These are phyloP conservation scores for Calypte anna DNA, from an alignment of 2,113 vertebrate genomes.

Conservation along the genomic window DNA sequence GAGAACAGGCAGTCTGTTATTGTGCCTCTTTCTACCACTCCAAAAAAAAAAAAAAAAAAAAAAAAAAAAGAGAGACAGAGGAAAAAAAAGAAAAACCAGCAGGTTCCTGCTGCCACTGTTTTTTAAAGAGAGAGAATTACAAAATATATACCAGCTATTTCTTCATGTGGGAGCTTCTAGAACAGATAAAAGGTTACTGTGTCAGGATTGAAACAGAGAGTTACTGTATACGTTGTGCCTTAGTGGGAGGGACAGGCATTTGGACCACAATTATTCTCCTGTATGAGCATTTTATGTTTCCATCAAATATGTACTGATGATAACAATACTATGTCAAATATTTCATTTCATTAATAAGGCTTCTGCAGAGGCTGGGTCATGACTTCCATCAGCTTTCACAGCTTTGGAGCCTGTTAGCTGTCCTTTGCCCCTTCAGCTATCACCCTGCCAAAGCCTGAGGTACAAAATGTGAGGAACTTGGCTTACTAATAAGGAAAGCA, in stretches of 20 bases:
- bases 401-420: neutral
- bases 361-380: neutral
- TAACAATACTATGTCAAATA: slow-evolving; percentile 47
- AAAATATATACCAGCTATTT: slow-evolving; percentile 37
- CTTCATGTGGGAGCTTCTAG: slow-evolving; percentile 59
- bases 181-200: slow-evolving; percentile 29
- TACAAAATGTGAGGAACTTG: neutral
- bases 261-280: slow-evolving; percentile 57
- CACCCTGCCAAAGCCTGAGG: neutral
- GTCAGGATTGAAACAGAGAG: slow-evolving; percentile 19
- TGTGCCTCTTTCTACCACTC: neutral
- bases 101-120: neutral
- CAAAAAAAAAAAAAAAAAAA: neutral
- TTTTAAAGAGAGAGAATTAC: neutral
- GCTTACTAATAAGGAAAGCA: neutral
- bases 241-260: slow-evolving; percentile 59
- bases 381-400: neutral
- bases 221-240: neutral
- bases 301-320: slow-evolving; percentile 24
- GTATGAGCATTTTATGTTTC: slow-evolving; percentile 33
- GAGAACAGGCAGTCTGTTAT: neutral
- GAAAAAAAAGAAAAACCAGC: neutral
- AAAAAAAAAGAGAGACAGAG: no score
- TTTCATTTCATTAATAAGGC: slow-evolving; percentile 14
- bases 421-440: neutral